Percentiles rank a stretch among this genome's conserved stretches.
Conservation (phyloP, 1,140 invertebrate species). For the Euura lappo region DNA sequence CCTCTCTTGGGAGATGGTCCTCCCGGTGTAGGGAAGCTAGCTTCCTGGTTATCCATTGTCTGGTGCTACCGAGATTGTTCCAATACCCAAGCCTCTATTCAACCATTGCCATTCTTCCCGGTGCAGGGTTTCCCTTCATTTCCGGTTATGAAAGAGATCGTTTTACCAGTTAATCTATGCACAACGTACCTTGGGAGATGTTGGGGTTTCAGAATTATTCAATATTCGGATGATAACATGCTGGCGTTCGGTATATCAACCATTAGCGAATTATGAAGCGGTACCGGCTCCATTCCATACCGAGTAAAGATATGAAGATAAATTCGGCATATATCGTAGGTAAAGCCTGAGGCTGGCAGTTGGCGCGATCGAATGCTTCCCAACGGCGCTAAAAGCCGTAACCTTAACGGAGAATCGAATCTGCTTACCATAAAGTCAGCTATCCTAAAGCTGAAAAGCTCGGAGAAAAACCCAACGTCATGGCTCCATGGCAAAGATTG, state of each 20-base stretch:
- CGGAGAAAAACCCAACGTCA: conserved; percentile 22
- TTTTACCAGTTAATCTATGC: background rate
- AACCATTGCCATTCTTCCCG: background rate
- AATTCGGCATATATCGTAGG: background rate
- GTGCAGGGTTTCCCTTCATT: background rate
- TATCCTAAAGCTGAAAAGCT: conserved; percentile 31
- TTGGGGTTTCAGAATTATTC: background rate
- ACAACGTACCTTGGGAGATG: background rate
- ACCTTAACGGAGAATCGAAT: conserved; percentile 51
- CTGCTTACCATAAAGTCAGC: conserved; percentile 52
- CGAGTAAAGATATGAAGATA: background rate
- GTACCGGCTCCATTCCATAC: background rate
- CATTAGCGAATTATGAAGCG: background rate
- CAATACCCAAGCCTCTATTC: background rate
- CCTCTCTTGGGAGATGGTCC: background rate
- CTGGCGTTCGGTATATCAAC: background rate
- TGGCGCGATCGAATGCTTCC: background rate
- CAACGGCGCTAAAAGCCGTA: conserved; percentile 24
- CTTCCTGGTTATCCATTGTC: conserved; percentile 1
- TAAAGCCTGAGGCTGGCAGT: background rate
- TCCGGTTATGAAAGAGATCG: background rate
- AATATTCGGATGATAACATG: background rate
- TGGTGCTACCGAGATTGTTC: background rate
- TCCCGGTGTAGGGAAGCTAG: background rate
- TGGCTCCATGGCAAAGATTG: conserved; percentile 26